Evolutionary conservation across 2,888 invertebrate species (phyloP).

Genomic region (Cataglyphis albicans): DNA sequence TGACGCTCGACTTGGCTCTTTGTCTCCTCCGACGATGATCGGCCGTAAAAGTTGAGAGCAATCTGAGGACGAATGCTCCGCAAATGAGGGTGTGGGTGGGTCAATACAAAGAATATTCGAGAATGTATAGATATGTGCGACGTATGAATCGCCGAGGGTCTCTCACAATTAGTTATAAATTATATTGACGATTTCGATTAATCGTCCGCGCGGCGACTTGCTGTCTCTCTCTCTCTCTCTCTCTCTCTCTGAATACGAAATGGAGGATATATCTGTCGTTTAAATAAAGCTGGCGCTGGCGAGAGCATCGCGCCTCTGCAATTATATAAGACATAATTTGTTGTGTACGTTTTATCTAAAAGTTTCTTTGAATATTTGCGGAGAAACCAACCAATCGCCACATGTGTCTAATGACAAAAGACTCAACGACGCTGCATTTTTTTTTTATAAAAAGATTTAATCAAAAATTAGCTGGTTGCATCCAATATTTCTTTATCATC

Average conservation of each 20-base stretch:
- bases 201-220: not conserved
- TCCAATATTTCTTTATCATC: no score
- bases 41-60: slow-evolving; percentile 79
- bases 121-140: not conserved
- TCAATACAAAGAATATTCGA: slow-evolving; percentile 66
- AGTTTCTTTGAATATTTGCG: no score
- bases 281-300: no score
- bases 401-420: not conserved
- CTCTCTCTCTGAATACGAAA: no score
- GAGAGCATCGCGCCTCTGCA: no score
- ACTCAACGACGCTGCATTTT: not conserved
- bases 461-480: no score
- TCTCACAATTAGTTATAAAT: not conserved
- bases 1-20: slow-evolving; percentile 65
- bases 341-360: no score
- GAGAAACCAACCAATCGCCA: not conserved
- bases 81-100: slow-evolving; percentile 56
- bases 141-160: not conserved
- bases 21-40: slow-evolving; percentile 72
- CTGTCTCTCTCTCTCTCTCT: not conserved
- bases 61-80: slow-evolving; percentile 62
- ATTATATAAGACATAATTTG: no score
- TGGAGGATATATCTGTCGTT: no score
- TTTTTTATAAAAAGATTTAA: not conserved
- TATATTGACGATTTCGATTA: slow-evolving; percentile 5